A percentile compares a stretch with the other conserved stretches of the same genome.
phyloP scores from a whole-genome alignment of 2,888 invertebrate species.

The Sphinx pinastri region DNA sequence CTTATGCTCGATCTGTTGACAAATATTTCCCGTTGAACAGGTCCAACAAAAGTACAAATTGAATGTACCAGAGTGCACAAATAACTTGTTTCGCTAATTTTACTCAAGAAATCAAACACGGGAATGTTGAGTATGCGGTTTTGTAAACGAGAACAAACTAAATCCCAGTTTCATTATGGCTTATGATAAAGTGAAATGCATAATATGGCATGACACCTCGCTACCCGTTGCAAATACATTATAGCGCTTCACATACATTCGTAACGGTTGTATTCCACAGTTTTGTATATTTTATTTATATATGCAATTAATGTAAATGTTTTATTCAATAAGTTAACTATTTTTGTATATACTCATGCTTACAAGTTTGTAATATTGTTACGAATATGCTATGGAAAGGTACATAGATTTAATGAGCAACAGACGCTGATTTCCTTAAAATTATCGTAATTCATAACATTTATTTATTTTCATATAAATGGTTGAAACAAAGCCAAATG shows the following conservation, averaged over 20 bases:
- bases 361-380: slow-evolving; percentile 1
- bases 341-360: slow-evolving; percentile 3
- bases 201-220: slow-evolving; percentile 38
- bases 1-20: too few relatives aligned
- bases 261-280: neutral
- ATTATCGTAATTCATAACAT: slow-evolving; percentile 2
- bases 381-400: slow-evolving; percentile 9
- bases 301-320: neutral
- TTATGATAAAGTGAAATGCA: slow-evolving; percentile 17
- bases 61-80: neutral
- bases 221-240: slow-evolving; percentile 26
- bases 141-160: neutral
- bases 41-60: neutral
- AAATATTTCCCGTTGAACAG: too few relatives aligned
- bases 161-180: slow-evolving; percentile 6
- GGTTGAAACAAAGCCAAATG: neutral
- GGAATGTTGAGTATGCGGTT: slow-evolving; percentile 20
- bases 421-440: slow-evolving; percentile 1
- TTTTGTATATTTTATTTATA: neutral
- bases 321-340: slow-evolving; percentile 5
- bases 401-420: slow-evolving; percentile 25
- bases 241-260: neutral
- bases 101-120: slow-evolving; percentile 22
- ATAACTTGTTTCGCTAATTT: neutral
- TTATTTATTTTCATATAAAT: slow-evolving; percentile 2